A percentile compares a stretch with the other conserved stretches of the same genome.
These are phyloP conservation scores for zebrafish (Danio rerio) DNA, from an alignment of 2,113 vertebrate species.

Conservation along the genomic window GRCz12tu NC_133196.1:40995501-40996000, in stretches of 20 bases:
- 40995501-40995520: too few relatives aligned
- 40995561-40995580: too few relatives aligned
- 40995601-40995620: background rate
- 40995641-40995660: background rate
- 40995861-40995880: constrained; percentile 48
- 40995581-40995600: too few relatives aligned
- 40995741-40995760: constrained; percentile 19
- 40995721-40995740: constrained; percentile 32
- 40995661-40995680: constrained; percentile 37
- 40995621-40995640: constrained; percentile 10
- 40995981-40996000: constrained; percentile 42
- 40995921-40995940: constrained; percentile 64
- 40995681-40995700: constrained; percentile 44
- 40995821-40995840: constrained; percentile 53
- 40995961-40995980: constrained; percentile 40
- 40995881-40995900: constrained; percentile 46
- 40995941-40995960: constrained; percentile 29
- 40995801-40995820: constrained; percentile 46
- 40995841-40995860: constrained; percentile 39
- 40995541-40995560: too few relatives aligned
- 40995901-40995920: constrained; percentile 62
- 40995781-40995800: constrained; percentile 49
- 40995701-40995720: constrained; percentile 52
- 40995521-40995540: too few relatives aligned
- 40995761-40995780: constrained; percentile 29